phyloP scores from a whole-genome alignment of 2,113 vertebrate genomes.

The Cottus gobio region DNA sequence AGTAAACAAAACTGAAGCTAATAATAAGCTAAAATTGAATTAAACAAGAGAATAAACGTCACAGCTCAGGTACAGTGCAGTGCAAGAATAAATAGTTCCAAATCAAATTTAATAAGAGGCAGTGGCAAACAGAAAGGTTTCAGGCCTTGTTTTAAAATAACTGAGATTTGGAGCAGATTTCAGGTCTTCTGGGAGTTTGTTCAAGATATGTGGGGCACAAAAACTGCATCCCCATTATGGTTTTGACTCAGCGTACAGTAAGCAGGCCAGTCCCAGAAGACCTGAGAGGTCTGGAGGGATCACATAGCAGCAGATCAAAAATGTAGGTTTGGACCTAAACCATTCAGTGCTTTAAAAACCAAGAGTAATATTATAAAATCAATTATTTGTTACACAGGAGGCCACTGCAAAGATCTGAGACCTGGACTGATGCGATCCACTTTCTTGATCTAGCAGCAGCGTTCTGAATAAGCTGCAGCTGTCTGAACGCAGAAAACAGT shows the following conservation, averaged over 20 bases:
- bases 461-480: conserved; percentile 69
- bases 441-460: conserved; percentile 70
- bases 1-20: conserved; percentile 18
- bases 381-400: conserved; percentile 42
- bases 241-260: neutral
- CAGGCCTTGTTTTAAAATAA: conserved; percentile 55
- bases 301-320: conserved; percentile 54
- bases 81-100: conserved; percentile 34
- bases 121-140: conserved; percentile 49
- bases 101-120: conserved; percentile 49
- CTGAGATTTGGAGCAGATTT: conserved; percentile 43
- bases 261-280: conserved; percentile 57
- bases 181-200: conserved; percentile 69
- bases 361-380: conserved; percentile 28
- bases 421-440: conserved; percentile 73
- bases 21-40: conserved; percentile 37
- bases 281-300: conserved; percentile 42
- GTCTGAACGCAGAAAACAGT: conserved; percentile 71
- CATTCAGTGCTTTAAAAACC: conserved; percentile 43
- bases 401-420: conserved; percentile 69
- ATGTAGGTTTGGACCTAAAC: conserved; percentile 27
- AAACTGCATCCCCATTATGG: neutral
- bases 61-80: conserved; percentile 31
- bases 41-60: conserved; percentile 43
- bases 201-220: neutral